Evolutionary conservation across 37 sponge, comb jelly and placozoan genomes (phyloP).

Genomic region (Haliclona indistincta): DNA sequence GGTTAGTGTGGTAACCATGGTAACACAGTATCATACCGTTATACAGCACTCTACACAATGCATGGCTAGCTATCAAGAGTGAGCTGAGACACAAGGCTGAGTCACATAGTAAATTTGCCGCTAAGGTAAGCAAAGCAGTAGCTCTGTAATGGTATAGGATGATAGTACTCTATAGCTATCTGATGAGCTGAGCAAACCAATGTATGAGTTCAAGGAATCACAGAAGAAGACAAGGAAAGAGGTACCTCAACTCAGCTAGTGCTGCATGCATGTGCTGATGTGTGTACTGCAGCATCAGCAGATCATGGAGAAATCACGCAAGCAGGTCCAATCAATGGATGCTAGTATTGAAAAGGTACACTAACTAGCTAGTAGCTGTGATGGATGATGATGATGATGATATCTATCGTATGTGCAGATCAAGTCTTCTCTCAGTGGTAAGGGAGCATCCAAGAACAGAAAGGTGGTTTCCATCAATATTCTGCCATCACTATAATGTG

Average conservation of each 20-base stretch:
- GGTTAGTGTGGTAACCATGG: constrained; percentile 25
- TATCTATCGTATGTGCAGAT: no score
- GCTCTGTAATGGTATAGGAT: neutral
- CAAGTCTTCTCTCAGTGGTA: no score
- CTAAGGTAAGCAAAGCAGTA: constrained; percentile 23
- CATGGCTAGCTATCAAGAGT: constrained; percentile 67
- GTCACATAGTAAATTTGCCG: constrained; percentile 58
- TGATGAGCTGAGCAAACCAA: constrained; percentile 53
- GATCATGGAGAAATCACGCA: constrained; percentile 52
- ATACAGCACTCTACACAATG: constrained; percentile 51
- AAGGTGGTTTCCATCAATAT: no score
- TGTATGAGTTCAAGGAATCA: constrained; percentile 73
- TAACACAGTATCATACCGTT: neutral
- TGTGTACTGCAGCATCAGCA: constrained; percentile 49
- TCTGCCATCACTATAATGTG: no score
- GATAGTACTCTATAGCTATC: constrained; percentile 10
- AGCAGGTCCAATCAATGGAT: constrained; percentile 52
- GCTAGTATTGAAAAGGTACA: constrained; percentile 56
- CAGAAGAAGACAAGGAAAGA: constrained; percentile 74
- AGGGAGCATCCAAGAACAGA: neutral
- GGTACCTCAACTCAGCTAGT: constrained; percentile 14
- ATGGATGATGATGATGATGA: neutral
- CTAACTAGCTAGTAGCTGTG: neutral
- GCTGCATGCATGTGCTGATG: neutral
- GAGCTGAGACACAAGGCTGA: constrained; percentile 58